A percentile compares a stretch with the other conserved stretches of the same genome.
Conservation (phyloP, 2,113 vertebrate genomes). For the Takifugu bimaculatus region DNA sequence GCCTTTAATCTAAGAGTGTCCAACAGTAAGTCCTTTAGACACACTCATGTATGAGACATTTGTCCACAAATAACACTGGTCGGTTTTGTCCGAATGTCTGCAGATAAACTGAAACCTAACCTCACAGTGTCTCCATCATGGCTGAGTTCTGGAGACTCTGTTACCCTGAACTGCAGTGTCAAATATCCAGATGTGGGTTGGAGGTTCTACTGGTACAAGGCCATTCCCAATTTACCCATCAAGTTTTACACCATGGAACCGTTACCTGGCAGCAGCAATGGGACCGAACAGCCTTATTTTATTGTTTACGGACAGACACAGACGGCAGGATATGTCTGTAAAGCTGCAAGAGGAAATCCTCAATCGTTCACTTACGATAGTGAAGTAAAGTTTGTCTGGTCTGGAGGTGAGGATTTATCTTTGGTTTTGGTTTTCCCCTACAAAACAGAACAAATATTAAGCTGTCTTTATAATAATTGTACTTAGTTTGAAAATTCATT, state of each 20-base stretch:
- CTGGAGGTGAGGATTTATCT: conserved; percentile 16
- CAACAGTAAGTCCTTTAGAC: neutral
- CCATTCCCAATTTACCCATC: neutral
- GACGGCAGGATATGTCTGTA: conserved; percentile 47
- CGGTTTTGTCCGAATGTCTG: neutral
- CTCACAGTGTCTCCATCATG: conserved; percentile 38
- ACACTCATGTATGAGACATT: neutral
- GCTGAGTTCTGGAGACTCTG: conserved; percentile 44
- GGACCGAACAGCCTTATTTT: conserved; percentile 29
- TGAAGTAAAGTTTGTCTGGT: conserved; percentile 25
- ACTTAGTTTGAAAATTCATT: too few relatives aligned
- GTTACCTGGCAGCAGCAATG: conserved; percentile 14
- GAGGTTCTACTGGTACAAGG: conserved; percentile 43
- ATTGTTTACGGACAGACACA: conserved; percentile 25
- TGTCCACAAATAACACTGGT: neutral
- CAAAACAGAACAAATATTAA: too few relatives aligned
- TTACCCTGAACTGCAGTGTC: conserved; percentile 47
- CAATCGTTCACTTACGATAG: conserved; percentile 13
- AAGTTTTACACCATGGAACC: conserved; percentile 10
- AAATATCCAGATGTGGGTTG: conserved; percentile 16
- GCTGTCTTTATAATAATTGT: neutral
- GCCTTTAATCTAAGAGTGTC: neutral
- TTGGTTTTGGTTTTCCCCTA: too few relatives aligned
- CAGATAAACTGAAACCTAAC: conserved; percentile 10
- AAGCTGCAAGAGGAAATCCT: conserved; percentile 39